Conservation (phyloP, 2,113 vertebrate species). For the Willisornis vidua region DNA sequence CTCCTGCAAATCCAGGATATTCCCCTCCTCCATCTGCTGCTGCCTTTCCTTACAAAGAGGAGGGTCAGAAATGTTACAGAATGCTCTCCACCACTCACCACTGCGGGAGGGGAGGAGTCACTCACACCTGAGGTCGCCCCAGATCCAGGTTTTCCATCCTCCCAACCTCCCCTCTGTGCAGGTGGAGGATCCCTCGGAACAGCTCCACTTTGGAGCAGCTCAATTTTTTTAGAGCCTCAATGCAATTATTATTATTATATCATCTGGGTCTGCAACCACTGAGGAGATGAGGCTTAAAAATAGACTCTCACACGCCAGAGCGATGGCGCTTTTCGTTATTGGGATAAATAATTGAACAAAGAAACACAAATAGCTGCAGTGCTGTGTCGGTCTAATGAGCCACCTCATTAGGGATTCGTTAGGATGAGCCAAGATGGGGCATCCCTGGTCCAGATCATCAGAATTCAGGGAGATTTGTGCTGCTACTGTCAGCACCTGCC, state of each 20-base stretch:
- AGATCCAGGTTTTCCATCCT: neutral
- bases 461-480: neutral
- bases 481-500: neutral
- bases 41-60: conserved; percentile 77
- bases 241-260: neutral
- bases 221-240: neutral
- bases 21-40: conserved; percentile 69
- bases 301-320: neutral
- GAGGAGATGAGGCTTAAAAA: conserved; percentile 28
- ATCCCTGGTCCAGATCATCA: neutral
- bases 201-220: neutral
- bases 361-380: conserved; percentile 32
- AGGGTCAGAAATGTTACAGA: neutral
- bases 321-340: neutral
- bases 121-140: neutral
- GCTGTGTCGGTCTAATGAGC: neutral
- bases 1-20: conserved; percentile 62
- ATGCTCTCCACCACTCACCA: neutral
- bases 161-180: neutral
- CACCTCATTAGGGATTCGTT: neutral
- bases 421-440: neutral
- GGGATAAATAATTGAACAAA: conserved; percentile 46
- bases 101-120: neutral
- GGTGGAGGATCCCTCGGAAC: neutral
- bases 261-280: neutral